Base-by-base conservation (phyloP, 2,888 invertebrate species). In the Clunio marinus region DNA sequence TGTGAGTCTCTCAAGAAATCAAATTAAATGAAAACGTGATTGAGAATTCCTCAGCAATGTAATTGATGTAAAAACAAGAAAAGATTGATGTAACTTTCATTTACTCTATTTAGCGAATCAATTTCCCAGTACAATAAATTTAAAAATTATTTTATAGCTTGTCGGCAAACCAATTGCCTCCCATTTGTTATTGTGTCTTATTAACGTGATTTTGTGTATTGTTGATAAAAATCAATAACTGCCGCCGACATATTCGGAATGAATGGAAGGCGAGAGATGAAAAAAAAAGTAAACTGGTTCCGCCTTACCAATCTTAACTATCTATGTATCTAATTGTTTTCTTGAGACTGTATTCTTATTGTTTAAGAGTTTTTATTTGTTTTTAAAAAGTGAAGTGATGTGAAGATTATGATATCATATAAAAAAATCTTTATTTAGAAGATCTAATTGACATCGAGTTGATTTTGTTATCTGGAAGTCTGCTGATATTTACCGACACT, bases 231-330 rank as follows among this genome's bases (percentile, higher is more conserved):
- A 63, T 63, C 63, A 46, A 63, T 45, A 63, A 46, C 28, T 5
- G 37, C 24, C 22, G 63, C 46, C 45, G 45, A 63, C 46, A 63
- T n/a, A n/a, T n/a, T n/a, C n/a, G n/a, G n/a, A n/a, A n/a, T n/a
- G n/a, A n/a, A n/a, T n/a, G n/a, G n/a, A n/a, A n/a, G n/a, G n/a
- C n/a, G n/a, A n/a, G n/a, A n/a, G 45, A 24, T 63, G 27, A 10
- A 63, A 46, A 63, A 17, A 63, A 63, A n/a, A n/a, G n/a, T n/a
- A 63, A 63, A 63, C 63, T 46, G 45, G 63, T 63, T 63, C 63
- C 63, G 27, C n/a, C n/a, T n/a, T n/a, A n/a, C 45, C 46, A 63
- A 45, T 63, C 24, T 25, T 46, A n/a, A 10, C 8, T 63, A 24
- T 20, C 25, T n/a, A 7, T 59, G 25, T 10, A 32, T 17, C 13